These are phyloP conservation scores for Aratinga solstitialis DNA, from an alignment of 2,797 vertebrate genomes.

Conservation along the genomic window DNA sequence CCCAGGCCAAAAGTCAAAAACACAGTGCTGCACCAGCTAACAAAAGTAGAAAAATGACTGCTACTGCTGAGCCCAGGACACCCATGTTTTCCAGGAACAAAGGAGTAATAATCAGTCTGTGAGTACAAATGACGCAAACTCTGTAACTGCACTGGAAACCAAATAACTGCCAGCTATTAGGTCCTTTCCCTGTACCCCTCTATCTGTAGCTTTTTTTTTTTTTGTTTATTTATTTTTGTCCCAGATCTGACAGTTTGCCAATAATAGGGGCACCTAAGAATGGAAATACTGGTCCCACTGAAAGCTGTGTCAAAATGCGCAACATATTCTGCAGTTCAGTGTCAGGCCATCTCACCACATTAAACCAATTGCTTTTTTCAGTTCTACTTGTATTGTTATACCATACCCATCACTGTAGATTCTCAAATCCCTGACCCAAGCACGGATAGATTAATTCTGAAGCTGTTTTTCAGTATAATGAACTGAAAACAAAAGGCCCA, in stretches of 20 bases:
- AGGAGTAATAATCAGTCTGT: neutral
- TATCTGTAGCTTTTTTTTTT: neutral
- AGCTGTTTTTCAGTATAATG: neutral
- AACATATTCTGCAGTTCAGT: neutral
- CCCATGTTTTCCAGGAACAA: neutral
- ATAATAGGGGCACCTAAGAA: neutral
- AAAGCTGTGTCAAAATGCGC: neutral
- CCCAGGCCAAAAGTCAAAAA: no score
- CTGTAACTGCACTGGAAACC: neutral
- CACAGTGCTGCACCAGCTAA: no score
- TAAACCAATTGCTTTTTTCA: neutral
- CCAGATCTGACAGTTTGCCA: neutral
- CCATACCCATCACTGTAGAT: neutral
- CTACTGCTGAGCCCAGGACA: no score
- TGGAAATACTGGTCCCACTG: neutral
- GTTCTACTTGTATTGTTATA: neutral
- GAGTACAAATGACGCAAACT: neutral
- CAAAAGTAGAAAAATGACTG: no score
- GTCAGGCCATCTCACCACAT: rapidly evolving
- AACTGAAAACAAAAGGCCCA: neutral
- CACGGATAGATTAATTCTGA: neutral
- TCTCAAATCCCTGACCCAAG: neutral
- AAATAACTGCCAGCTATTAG: neutral
- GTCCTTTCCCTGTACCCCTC: neutral
- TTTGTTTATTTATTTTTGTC: neutral